Conservation (phyloP, 92 coral and sea anemone genomes). For the Phenganax subtilis region DNA sequence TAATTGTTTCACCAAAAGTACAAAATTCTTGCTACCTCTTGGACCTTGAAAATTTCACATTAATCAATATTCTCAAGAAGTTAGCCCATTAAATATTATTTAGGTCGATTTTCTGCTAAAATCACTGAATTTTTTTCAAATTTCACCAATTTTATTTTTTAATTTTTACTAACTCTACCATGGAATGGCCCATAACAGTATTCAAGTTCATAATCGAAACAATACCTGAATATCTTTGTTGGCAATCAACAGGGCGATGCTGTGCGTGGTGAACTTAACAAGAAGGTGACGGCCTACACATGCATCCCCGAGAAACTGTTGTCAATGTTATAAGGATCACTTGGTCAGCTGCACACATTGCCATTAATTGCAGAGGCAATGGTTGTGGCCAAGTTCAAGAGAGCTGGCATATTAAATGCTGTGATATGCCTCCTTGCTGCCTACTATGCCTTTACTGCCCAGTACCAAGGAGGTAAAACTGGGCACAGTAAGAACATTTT, state of each 20-base stretch:
- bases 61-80: too few relatives aligned
- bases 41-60: too few relatives aligned
- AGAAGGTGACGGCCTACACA: too few relatives aligned
- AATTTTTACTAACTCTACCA: too few relatives aligned
- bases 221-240: background rate
- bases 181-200: background rate
- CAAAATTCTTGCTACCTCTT: too few relatives aligned
- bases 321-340: background rate
- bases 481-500: constrained; percentile 36
- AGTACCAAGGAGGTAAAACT: constrained; percentile 10
- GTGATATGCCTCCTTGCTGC: constrained; percentile 20
- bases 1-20: too few relatives aligned
- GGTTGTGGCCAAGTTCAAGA: constrained; percentile 17
- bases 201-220: background rate
- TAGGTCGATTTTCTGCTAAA: too few relatives aligned
- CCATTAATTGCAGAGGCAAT: constrained; percentile 18
- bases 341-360: constrained; percentile 7
- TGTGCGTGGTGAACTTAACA: background rate
- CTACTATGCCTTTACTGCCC: background rate
- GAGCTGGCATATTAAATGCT: constrained; percentile 6
- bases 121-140: too few relatives aligned
- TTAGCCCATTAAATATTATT: too few relatives aligned
- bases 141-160: too few relatives aligned
- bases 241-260: background rate
- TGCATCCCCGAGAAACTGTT: background rate